Evolutionary conservation across 1,140 invertebrate genomes (phyloP), one percentile per base, ranked within the genome.

Genomic region (Scaptodrosophila lebanonensis): DNA sequence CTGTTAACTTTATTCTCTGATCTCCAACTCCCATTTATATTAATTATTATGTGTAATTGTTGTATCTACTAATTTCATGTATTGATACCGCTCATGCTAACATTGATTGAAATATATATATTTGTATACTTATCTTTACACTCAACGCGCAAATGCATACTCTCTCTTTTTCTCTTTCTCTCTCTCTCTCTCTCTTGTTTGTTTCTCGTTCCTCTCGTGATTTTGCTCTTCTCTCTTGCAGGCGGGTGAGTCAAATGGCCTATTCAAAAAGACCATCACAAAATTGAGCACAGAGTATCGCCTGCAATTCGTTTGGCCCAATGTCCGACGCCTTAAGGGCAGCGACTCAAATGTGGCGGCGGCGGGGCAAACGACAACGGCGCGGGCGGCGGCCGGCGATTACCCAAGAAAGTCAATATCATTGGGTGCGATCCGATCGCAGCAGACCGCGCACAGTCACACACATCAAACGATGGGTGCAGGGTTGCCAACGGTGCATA

Each of bases 221-320:
- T 71, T 77, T 75, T 72, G 66, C 62, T 86, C 68, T 86, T 86
- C 53, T 83, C 62, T 85, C 83, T 84, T 73, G 58, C 86, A 87
- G 86, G 84, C 86, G 84, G 86, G 85, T 87, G 83, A 86, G 86
- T 86, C 85, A 77, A 87, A 83, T 83, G 88, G 90, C 79, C 89
- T 92, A 85, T 88, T 92, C 67, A 91, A 90, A 88, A 91, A 92
- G 85, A 91, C 91, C 75, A 92, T 92, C 84, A 90, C 91, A 66
- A 91, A 92, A 84, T 92, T 93, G 86, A 94, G 93, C 88, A 95
- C 94, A 62, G 94, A 95, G 89, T 95, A 96, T 89, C 90, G 94
- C 64, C 90, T 95, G 75, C 94, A 96, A 89, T 96, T 95, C 88
- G 94, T 94, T 54, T 95, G 94, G 94, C 94, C 94, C 66, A 92